Conservation (phyloP, 2,888 invertebrate genomes). For the Hydrotaea diabolus region DNA sequence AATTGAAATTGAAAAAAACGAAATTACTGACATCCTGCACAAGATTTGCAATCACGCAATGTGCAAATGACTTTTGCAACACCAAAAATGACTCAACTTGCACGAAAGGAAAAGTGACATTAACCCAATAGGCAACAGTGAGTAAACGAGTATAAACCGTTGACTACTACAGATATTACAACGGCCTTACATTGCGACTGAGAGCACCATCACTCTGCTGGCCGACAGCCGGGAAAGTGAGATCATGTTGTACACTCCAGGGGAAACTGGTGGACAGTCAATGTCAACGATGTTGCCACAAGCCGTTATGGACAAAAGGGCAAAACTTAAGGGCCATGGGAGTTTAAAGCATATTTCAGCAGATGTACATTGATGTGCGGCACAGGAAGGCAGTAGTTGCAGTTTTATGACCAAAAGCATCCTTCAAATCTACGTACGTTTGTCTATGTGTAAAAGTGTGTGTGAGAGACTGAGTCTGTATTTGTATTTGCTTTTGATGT, state of each 20-base stretch:
- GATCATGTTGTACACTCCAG: constrained; percentile 5
- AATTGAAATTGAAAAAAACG: too few relatives aligned
- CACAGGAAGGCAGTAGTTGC: constrained; percentile 1
- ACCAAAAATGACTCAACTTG: constrained; percentile 57
- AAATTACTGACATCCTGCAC: constrained; percentile 48
- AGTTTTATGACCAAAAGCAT: constrained; percentile 9
- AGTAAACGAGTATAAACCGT: neutral
- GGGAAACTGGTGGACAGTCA: neutral
- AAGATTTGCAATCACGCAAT: constrained; percentile 25
- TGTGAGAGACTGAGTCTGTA: neutral
- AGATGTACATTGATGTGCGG: too few relatives aligned
- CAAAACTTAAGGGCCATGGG: neutral
- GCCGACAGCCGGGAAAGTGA: neutral
- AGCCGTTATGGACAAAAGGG: neutral
- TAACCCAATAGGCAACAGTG: neutral
- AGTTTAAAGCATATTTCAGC: constrained; percentile 42
- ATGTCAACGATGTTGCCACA: neutral
- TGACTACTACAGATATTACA: neutral
- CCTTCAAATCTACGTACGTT: neutral
- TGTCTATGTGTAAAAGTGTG: neutral
- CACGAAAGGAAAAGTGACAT: constrained; percentile 50
- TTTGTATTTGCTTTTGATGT: neutral
- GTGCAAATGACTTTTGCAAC: constrained; percentile 66
- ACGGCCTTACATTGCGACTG: neutral
- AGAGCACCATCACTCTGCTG: neutral